phyloP scores from a whole-genome alignment of 2,888 invertebrate genomes.

The Synergus gifuensis region DNA sequence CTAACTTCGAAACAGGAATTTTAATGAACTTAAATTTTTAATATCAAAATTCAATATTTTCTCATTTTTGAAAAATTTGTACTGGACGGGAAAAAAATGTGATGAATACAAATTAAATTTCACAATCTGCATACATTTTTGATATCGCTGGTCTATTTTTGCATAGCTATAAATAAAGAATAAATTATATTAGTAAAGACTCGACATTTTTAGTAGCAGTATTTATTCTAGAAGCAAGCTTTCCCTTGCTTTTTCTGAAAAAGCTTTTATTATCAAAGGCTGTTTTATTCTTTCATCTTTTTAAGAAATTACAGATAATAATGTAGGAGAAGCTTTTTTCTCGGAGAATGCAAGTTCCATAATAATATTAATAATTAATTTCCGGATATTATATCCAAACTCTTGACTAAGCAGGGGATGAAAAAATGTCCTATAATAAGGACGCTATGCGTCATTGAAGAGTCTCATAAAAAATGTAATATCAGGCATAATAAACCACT shows the following conservation, averaged over 20 bases:
- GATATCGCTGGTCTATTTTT: too few species aligned
- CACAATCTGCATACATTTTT: too few species aligned
- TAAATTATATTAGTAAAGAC: too few species aligned
- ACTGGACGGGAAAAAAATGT: too few species aligned
- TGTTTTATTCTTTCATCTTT: slow-evolving; percentile 65
- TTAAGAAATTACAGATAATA: slow-evolving; percentile 63
- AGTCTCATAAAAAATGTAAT: slow-evolving; percentile 36
- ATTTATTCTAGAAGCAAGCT: too few species aligned
- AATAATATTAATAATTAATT: slow-evolving; percentile 62
- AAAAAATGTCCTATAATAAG: slow-evolving; percentile 12
- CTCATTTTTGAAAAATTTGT: too few species aligned
- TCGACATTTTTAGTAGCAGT: too few species aligned
- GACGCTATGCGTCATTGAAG: background rate
- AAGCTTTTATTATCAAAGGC: slow-evolving; percentile 63
- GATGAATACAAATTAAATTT: too few species aligned
- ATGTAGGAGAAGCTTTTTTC: slow-evolving; percentile 65
- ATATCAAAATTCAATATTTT: too few species aligned
- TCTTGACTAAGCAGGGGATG: slow-evolving; percentile 8
- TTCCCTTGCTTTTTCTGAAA: background rate
- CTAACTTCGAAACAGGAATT: background rate
- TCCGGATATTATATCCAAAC: slow-evolving; percentile 62
- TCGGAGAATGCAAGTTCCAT: slow-evolving; percentile 63
- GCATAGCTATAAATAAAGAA: too few species aligned
- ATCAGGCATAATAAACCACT: slow-evolving; percentile 17
- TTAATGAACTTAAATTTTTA: too few species aligned